Evolutionary conservation across 2,797 vertebrate species (phyloP).

Genomic region (Crax fasciolata): DNA sequence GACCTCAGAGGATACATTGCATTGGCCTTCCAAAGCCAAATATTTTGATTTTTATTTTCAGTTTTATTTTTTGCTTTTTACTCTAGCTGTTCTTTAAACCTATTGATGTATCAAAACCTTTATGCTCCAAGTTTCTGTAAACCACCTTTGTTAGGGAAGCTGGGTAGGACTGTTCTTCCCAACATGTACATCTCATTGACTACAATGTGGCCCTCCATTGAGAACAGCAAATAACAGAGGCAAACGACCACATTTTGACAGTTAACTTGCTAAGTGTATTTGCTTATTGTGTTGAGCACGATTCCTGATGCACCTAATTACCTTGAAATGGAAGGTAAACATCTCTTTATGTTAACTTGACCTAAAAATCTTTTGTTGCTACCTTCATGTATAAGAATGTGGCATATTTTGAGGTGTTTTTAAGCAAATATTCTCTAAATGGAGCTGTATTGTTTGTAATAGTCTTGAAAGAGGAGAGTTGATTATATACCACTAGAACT

Average conservation of each 20-base stretch:
- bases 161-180: neutral
- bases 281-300: neutral
- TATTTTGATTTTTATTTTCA: neutral
- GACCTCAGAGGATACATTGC: accelerated
- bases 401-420: neutral
- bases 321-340: constrained; percentile 11
- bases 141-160: neutral
- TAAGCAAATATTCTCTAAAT: neutral
- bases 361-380: constrained; percentile 10
- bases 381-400: neutral
- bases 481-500: neutral
- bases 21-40: neutral
- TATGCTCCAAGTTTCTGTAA: neutral
- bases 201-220: neutral
- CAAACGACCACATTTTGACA: constrained; percentile 15
- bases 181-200: neutral
- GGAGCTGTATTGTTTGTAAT: neutral
- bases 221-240: neutral
- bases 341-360: neutral
- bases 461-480: neutral
- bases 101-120: neutral
- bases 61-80: neutral
- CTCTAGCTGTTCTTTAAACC: neutral
- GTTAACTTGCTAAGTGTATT: constrained; percentile 4
- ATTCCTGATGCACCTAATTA: constrained; percentile 17